Base-by-base conservation (phyloP, 2,888 invertebrate species). In the Diachrysia chrysitis region DNA sequence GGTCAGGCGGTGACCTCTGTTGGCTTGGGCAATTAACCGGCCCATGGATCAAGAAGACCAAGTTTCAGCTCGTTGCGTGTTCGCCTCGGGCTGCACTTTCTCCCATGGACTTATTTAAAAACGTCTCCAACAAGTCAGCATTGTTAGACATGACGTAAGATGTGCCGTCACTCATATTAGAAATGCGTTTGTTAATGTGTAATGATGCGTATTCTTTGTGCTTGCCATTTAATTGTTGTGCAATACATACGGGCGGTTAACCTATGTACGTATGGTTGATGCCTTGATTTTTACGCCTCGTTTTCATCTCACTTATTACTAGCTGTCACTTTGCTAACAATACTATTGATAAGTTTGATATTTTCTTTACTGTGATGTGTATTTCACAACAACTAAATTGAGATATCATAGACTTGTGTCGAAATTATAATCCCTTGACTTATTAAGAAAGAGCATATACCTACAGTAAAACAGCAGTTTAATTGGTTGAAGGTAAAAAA, bases 221-320 rank as follows among this genome's bases (percentile, higher is more conserved):
- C 87, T 89, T 94, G 94, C 93, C 92, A 94, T 94, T 95, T 95
- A 93, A 93, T 92, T 91, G 92, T 95, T 90, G 86, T 79, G 93
- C 91, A 94, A 95, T 88, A 86, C 78, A 87, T 88, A 77, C 86
- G 90, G 90, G 90, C 87, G 86, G 86, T 89, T 89, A 91, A 88
- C 90, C 89, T 89, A 87, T 90, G 89, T 87, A 87, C 87, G 82
- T 89, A 88, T 79, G 73, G 83, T 89, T 89, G 81, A 85, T 76
- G 73, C 68, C 81, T 69, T 74, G 83, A 79, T 83, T 86, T 87
- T 79, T 74, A 85, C 83, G 83, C 79, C 72, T 80, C 78, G 77
- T 76, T 82, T 83, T 83, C 80, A 82, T 76, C 64, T 77, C 56
- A 73, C 62, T 79, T 78, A 78, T 81, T 85, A 69, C 73, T n/a